phyloP scores from a whole-genome alignment of 2,797 vertebrate genomes.

The Labeo calbasu region DNA sequence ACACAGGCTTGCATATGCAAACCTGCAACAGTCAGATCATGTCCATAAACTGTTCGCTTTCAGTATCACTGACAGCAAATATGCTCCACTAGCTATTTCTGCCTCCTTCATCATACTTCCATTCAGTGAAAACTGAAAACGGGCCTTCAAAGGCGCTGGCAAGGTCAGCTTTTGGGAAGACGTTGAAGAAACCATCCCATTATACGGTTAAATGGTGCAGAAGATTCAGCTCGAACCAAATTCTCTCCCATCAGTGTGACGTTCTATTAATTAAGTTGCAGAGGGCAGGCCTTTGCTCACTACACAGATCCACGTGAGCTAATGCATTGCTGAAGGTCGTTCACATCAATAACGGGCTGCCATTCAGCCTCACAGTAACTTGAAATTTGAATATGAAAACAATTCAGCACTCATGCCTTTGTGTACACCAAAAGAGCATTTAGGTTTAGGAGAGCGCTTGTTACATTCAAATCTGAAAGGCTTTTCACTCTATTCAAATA shows the following conservation, averaged over 20 bases:
- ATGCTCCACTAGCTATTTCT: slow-evolving; percentile 34
- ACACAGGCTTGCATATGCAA: background rate
- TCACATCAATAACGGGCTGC: slow-evolving; percentile 44
- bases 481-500: slow-evolving; percentile 18
- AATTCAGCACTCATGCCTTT: slow-evolving; percentile 17
- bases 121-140: slow-evolving; percentile 39
- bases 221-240: slow-evolving; percentile 74
- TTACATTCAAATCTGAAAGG: slow-evolving; percentile 30
- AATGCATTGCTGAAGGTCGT: slow-evolving; percentile 66
- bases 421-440: background rate
- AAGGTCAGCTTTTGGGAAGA: slow-evolving; percentile 75
- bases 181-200: slow-evolving; percentile 75
- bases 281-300: slow-evolving; percentile 64
- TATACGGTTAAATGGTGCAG: slow-evolving; percentile 81
- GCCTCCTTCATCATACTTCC: slow-evolving; percentile 58
- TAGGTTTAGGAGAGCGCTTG: slow-evolving; percentile 10
- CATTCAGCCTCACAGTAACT: slow-evolving; percentile 3
- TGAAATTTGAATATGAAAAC: slow-evolving; percentile 41
- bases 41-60: background rate
- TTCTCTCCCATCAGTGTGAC: slow-evolving; percentile 67
- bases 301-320: slow-evolving; percentile 36
- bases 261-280: slow-evolving; percentile 74
- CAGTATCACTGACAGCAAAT: background rate
- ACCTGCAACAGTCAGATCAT: background rate
- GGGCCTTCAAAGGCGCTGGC: slow-evolving; percentile 63